Percentiles rank a stretch among this genome's conserved stretches.
These are phyloP conservation scores for Pipra filicauda DNA, from an alignment of 2,113 vertebrate genomes.

Conservation along the genomic window DNA sequence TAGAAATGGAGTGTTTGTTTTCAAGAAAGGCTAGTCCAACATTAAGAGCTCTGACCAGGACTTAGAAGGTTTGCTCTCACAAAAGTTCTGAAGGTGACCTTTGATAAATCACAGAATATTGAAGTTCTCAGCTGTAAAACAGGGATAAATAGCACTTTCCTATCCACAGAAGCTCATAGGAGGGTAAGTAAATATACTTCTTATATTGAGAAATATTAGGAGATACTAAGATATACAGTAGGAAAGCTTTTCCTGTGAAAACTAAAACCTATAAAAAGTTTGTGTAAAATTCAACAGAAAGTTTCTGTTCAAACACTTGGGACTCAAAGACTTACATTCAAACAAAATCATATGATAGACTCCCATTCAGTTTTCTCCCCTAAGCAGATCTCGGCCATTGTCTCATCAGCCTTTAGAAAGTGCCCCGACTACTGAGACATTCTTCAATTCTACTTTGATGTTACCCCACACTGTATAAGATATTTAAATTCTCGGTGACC, in stretches of 20 bases:
- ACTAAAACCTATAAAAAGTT: neutral
- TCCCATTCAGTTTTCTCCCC: neutral
- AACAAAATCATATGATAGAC: neutral
- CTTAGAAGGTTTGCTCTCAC: neutral
- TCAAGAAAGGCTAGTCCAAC: neutral
- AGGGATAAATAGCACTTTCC: neutral
- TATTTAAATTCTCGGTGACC: neutral
- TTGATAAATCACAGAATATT: neutral
- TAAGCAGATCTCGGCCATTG: neutral
- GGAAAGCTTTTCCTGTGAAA: neutral
- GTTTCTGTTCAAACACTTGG: neutral
- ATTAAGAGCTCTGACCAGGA: neutral
- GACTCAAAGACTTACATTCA: neutral
- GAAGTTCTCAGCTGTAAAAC: neutral
- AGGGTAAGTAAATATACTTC: neutral
- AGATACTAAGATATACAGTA: neutral
- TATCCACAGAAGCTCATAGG: neutral
- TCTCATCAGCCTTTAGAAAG: neutral
- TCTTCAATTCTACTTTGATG: neutral
- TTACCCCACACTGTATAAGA: neutral
- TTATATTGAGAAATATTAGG: neutral
- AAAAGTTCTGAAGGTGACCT: neutral
- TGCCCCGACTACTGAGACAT: neutral
- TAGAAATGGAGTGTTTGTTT: neutral
- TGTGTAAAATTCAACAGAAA: neutral